phyloP scores from a whole-genome alignment of 2,113 vertebrate species.

The Raja brachyura region DNA sequence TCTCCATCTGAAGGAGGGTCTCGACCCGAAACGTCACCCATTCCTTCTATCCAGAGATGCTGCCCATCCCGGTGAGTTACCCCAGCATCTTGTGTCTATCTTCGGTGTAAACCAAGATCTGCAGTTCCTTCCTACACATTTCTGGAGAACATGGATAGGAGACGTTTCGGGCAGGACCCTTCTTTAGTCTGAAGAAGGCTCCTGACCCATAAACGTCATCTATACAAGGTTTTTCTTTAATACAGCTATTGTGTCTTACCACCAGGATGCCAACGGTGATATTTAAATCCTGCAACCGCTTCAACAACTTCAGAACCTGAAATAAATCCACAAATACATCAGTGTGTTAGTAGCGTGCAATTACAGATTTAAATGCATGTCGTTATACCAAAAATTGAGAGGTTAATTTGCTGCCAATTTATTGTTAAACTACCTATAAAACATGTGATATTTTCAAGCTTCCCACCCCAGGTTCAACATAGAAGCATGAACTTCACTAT shows the following conservation, averaged over 20 bases:
- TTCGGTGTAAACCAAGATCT: too few relatives aligned
- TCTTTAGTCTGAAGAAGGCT: too few relatives aligned
- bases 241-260: conserved; percentile 56
- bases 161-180: too few relatives aligned
- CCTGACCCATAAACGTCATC: too few relatives aligned
- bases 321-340: conserved; percentile 39
- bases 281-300: conserved; percentile 65
- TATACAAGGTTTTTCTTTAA: background rate
- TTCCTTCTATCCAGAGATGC: too few relatives aligned
- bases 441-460: background rate
- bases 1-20: too few relatives aligned
- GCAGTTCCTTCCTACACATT: too few relatives aligned
- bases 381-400: background rate
- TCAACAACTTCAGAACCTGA: conserved; percentile 68
- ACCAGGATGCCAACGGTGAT: conserved; percentile 68
- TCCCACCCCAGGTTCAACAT: too few relatives aligned
- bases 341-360: background rate
- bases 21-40: too few relatives aligned
- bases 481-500: background rate
- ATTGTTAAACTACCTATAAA: background rate
- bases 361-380: background rate
- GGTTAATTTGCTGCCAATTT: background rate
- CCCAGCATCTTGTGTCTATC: too few relatives aligned
- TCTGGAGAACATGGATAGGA: too few relatives aligned
- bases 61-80: too few relatives aligned